These are phyloP conservation scores for Rapana venosa DNA, from an alignment of 2,888 invertebrate genomes.

Conservation along the genomic window DNA sequence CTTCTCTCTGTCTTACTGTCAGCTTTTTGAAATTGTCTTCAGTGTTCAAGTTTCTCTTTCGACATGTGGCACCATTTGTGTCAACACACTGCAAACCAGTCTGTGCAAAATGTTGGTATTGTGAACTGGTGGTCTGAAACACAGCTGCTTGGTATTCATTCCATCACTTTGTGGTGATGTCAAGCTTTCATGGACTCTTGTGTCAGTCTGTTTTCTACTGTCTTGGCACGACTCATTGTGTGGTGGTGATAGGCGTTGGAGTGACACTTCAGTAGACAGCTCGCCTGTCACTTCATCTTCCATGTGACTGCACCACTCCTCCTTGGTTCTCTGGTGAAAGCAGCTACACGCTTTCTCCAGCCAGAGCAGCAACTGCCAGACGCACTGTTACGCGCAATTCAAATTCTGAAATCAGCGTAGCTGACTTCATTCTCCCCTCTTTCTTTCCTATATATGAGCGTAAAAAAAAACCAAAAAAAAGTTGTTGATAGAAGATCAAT, in stretches of 20 bases:
- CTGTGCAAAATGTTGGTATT: slow-evolving; percentile 9
- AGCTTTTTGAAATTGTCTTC: not conserved
- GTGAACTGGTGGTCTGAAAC: slow-evolving; percentile 11
- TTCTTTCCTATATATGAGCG: not conserved
- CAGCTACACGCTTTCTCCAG: not conserved
- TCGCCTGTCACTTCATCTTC: not conserved
- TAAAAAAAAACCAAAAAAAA: not conserved
- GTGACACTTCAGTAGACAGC: not conserved
- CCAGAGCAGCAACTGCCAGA: not conserved
- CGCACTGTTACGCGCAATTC: not conserved
- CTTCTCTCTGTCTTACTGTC: not conserved
- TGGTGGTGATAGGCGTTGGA: not conserved
- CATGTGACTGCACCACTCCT: not conserved
- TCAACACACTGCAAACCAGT: not conserved
- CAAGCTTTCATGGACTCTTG: not conserved
- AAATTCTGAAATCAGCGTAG: not conserved
- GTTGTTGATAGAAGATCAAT: not conserved
- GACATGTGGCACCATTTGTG: not conserved
- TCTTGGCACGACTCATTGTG: not conserved
- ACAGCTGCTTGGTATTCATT: slow-evolving; percentile 30
- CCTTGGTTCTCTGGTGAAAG: not conserved
- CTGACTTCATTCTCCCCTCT: not conserved
- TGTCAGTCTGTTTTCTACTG: not conserved
- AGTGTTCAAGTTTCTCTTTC: not conserved
- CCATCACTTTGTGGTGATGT: slow-evolving; percentile 6